Conservation (phyloP, 2,113 vertebrate species). For the Rhipidura dahli region DNA sequence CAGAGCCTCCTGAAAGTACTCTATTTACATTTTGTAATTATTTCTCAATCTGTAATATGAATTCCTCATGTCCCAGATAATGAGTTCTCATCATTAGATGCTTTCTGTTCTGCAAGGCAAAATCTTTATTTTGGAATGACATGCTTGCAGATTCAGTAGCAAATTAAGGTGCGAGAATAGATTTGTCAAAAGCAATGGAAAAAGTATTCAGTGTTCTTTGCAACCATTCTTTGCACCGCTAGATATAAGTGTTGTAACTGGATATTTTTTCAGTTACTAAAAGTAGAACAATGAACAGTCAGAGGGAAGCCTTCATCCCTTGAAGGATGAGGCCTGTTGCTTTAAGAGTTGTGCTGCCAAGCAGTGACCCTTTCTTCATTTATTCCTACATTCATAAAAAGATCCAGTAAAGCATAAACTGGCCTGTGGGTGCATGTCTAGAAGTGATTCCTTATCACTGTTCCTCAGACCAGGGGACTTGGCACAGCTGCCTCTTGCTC, state of each 20-base stretch:
- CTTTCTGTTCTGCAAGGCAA: neutral
- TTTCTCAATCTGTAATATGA: neutral
- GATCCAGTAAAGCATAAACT: neutral
- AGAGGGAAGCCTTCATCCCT: neutral
- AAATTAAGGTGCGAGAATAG: neutral
- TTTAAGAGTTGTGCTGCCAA: neutral
- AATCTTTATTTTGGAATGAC: neutral
- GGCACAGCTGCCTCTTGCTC: neutral
- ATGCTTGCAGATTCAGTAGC: neutral
- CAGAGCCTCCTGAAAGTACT: neutral
- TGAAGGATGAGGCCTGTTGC: fast-evolving
- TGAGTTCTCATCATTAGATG: neutral
- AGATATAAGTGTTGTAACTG: neutral
- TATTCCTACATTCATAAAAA: neutral
- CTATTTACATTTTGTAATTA: neutral
- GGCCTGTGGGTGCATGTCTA: neutral
- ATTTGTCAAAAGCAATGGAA: neutral
- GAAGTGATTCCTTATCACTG: neutral
- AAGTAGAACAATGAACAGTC: neutral
- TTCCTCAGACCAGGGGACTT: neutral
- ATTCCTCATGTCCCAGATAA: neutral
- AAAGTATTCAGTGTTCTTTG: neutral
- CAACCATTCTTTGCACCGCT: neutral
- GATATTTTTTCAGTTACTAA: neutral
- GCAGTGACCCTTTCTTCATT: neutral